phyloP scores from a whole-genome alignment of 1,140 invertebrate genomes.

The Tetragonula clypearis region DNA sequence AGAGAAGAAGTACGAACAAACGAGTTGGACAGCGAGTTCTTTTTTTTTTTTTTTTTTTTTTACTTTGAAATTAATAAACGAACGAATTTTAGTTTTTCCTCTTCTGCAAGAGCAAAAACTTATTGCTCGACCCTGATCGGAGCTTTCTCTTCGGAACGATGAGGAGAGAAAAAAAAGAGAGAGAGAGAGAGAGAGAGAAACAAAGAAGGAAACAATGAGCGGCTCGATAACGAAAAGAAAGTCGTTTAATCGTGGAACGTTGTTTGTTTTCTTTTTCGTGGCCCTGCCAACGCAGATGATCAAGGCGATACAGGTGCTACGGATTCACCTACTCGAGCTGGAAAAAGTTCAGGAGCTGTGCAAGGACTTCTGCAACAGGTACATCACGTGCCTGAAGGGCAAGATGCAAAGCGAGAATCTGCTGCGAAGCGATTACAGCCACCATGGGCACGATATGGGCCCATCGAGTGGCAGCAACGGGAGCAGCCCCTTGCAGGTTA shows the following conservation, averaged over 20 bases:
- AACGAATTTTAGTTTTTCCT: too few relatives aligned
- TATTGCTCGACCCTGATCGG: not conserved
- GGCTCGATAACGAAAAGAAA: constrained; percentile 25
- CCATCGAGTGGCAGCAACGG: constrained; percentile 83
- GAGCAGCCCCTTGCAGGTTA: constrained; percentile 82
- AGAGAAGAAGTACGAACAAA: too few relatives aligned
- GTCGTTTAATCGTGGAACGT: constrained; percentile 17
- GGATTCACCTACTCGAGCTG: constrained; percentile 97
- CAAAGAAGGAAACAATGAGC: constrained; percentile 8
- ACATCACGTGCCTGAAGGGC: constrained; percentile 97
- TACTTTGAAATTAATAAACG: too few relatives aligned
- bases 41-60: too few relatives aligned
- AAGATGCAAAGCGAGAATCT: constrained; percentile 98
- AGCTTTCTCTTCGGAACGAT: not conserved
- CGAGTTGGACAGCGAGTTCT: too few relatives aligned
- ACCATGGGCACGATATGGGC: constrained; percentile 82
- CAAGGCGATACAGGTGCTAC: constrained; percentile 97
- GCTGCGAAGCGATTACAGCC: constrained; percentile 88
- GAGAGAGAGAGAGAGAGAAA: constrained; percentile 3
- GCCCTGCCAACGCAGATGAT: constrained; percentile 89
- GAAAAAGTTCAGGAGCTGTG: constrained; percentile 98
- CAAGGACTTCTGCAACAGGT: constrained; percentile 97
- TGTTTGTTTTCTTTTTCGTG: constrained; percentile 20
- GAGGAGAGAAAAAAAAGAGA: not conserved
- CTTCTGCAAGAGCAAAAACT: not conserved